Evolutionary conservation across 2,797 vertebrate species (phyloP).

Genomic region (Poliocrania exsul): DNA sequence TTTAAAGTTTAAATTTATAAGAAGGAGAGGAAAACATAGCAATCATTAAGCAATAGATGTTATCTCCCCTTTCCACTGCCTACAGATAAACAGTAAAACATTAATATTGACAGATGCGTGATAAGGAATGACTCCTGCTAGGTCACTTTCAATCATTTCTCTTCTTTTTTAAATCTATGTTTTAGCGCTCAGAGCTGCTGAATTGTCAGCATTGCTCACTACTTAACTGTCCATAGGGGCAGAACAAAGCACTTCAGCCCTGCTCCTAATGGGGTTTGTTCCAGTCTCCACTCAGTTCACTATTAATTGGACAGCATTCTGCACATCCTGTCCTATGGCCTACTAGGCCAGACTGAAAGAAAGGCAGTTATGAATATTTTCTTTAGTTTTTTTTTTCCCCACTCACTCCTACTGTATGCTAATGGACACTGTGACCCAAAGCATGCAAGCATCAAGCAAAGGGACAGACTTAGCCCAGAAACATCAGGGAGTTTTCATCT

Average conservation of each 20-base stretch:
- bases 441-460: neutral
- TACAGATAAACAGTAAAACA: neutral
- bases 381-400: neutral
- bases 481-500: neutral
- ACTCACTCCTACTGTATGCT: neutral
- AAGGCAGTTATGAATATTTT: neutral
- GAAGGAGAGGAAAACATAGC: neutral
- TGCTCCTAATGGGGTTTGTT: neutral
- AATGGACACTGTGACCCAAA: neutral
- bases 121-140: neutral
- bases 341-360: neutral
- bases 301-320: neutral
- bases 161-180: neutral
- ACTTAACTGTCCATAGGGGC: neutral
- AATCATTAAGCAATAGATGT: neutral
- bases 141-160: neutral
- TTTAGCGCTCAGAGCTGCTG: neutral
- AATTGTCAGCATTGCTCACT: neutral
- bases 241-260: neutral
- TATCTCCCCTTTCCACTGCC: neutral
- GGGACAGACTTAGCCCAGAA: neutral
- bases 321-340: neutral
- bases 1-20: neutral
- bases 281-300: neutral
- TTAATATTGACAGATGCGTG: neutral